Evolutionary conservation across 1,140 invertebrate genomes (phyloP).

Genomic region (Euglossa dilemma): DNA sequence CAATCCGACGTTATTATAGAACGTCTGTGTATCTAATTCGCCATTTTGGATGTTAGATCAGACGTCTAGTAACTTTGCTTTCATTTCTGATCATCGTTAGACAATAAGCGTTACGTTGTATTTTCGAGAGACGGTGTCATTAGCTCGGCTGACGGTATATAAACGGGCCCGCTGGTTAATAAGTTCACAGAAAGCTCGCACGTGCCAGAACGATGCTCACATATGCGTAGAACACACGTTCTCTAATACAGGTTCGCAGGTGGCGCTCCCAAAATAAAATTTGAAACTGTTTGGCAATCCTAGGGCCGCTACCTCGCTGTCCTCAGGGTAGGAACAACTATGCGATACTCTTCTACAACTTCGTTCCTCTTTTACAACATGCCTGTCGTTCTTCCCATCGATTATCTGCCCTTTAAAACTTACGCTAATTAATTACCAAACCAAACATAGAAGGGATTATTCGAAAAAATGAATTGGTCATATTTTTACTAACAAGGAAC

Average conservation of each 20-base stretch:
- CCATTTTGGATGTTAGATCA: background rate
- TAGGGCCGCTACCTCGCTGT: slow-evolving; percentile 50
- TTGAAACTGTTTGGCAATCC: slow-evolving; percentile 75
- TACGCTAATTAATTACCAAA: background rate
- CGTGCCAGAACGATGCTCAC: slow-evolving; percentile 53
- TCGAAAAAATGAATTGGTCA: too few relatives aligned
- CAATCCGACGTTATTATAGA: background rate
- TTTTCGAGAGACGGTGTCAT: background rate
- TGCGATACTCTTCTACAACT: slow-evolving; percentile 54
- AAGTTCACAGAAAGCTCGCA: slow-evolving; percentile 33
- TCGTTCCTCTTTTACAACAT: slow-evolving; percentile 27
- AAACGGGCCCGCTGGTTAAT: background rate
- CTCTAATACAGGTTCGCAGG: slow-evolving; percentile 75
- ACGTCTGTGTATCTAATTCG: slow-evolving; percentile 1
- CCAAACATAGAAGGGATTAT: background rate
- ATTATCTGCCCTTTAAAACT: background rate
- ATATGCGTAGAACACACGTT: slow-evolving; percentile 55
- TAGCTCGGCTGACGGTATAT: background rate
- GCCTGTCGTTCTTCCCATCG: background rate
- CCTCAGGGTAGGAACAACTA: slow-evolving; percentile 54
- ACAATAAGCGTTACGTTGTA: background rate
- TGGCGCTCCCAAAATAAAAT: slow-evolving; percentile 80
- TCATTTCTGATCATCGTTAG: background rate
- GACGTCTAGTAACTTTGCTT: background rate
- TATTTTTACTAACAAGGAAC: too few relatives aligned